phyloP scores from a whole-genome alignment of 2,888 invertebrate species.

The Sympetrum striolatum region DNA sequence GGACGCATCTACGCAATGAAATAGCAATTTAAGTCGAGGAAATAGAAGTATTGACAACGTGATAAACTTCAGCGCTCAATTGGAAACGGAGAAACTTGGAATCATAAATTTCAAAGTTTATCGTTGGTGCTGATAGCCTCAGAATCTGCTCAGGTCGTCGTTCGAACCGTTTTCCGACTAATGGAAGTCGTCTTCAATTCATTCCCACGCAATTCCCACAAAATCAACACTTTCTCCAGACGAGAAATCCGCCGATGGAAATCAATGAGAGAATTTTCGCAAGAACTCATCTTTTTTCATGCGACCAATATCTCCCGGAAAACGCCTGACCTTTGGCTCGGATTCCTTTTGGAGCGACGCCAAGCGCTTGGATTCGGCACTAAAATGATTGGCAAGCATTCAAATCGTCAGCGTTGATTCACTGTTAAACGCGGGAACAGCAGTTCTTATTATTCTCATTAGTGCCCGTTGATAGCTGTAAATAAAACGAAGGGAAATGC shows the following conservation, averaged over 20 bases:
- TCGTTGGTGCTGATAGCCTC: background rate
- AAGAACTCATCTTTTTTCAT: background rate
- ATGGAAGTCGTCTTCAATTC: background rate
- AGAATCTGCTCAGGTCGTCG: background rate
- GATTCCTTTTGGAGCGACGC: background rate
- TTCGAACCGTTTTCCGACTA: background rate
- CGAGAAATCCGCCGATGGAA: background rate
- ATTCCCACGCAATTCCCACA: background rate
- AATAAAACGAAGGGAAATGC: background rate
- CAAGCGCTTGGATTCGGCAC: background rate
- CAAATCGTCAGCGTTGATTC: background rate
- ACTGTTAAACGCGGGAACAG: background rate
- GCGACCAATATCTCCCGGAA: background rate
- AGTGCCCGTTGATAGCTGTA: background rate
- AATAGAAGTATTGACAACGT: too few species aligned
- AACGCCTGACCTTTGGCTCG: background rate
- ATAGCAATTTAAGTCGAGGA: too few species aligned
- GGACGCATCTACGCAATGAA: too few species aligned
- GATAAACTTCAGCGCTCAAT: too few species aligned
- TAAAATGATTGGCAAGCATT: background rate
- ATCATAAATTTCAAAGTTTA: background rate
- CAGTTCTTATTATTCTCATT: background rate
- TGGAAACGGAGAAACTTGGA: too few species aligned
- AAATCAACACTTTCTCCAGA: background rate
- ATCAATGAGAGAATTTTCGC: background rate